A percentile compares a stretch with the other conserved stretches of the same genome.
phyloP scores from a whole-genome alignment of 2,113 vertebrate genomes.

The Tupaia chinensis region DNA sequence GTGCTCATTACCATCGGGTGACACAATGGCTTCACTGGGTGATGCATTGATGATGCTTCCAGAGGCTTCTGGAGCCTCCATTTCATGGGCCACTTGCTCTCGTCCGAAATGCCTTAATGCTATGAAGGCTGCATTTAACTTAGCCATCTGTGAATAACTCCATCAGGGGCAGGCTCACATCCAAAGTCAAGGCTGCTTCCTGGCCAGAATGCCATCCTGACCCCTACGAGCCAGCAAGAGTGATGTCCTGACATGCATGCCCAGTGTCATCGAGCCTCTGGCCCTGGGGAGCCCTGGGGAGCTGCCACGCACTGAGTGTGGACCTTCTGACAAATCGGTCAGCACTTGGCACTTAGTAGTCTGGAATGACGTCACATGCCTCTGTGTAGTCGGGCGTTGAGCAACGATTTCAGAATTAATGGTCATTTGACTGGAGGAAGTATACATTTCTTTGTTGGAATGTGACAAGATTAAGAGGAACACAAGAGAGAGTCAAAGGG shows the following conservation, averaged over 20 bases:
- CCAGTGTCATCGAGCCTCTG: rapidly evolving
- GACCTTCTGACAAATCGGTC: conserved; percentile 37
- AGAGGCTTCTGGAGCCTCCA: conserved; percentile 52
- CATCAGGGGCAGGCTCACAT: conserved; percentile 51
- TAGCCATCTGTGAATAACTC: conserved; percentile 75
- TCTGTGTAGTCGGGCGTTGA: background rate
- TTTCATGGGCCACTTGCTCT: conserved; percentile 61
- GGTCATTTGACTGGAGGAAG: background rate
- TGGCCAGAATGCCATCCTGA: conserved; percentile 49
- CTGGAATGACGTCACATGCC: background rate
- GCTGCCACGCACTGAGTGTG: background rate
- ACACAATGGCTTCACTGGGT: conserved; percentile 21
- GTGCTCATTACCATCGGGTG: background rate
- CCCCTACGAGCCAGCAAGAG: background rate
- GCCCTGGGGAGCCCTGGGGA: background rate
- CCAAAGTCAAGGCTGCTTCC: conserved; percentile 57
- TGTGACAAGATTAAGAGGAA: background rate
- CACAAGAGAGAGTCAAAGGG: background rate
- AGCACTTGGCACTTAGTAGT: background rate
- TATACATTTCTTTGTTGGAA: background rate
- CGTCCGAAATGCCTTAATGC: conserved; percentile 26
- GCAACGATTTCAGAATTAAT: conserved; percentile 25
- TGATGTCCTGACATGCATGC: background rate
- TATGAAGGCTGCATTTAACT: conserved; percentile 58
- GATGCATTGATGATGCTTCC: conserved; percentile 7